These are phyloP conservation scores for Centropus bengalensis DNA, from an alignment of 2,113 vertebrate genomes.

Conservation along the genomic window DNA sequence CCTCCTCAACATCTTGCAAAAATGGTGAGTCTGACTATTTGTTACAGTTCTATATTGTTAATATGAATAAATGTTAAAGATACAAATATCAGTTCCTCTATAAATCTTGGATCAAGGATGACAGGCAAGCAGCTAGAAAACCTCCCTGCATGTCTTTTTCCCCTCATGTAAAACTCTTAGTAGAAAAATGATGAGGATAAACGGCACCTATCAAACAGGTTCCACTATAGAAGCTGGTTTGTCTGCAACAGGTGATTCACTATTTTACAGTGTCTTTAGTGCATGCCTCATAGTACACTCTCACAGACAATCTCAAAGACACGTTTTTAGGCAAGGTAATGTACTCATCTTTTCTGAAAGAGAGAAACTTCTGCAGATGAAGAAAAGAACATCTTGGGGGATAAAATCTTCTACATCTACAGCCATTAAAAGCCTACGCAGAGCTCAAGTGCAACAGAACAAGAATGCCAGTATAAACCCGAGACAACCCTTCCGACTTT, in stretches of 20 bases:
- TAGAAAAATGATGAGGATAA: conserved; percentile 65
- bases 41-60: not conserved
- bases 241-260: conserved; percentile 54
- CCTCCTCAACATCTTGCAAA: not conserved
- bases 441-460: not conserved
- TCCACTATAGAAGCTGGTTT: conserved; percentile 50
- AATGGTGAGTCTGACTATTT: not conserved
- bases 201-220: conserved; percentile 56
- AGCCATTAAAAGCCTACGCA: not conserved
- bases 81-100: conserved; percentile 44
- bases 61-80: conserved; percentile 49
- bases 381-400: not conserved
- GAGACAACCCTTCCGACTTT: not conserved
- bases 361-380: conserved; percentile 6
- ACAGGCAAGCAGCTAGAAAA: conserved; percentile 18
- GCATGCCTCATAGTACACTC: conserved; percentile 11
- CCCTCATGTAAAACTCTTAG: conserved; percentile 34
- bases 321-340: conserved; percentile 42
- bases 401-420: not conserved
- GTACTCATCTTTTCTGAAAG: not conserved
- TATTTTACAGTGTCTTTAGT: conserved; percentile 60
- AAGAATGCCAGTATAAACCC: not conserved
- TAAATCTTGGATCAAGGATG: conserved; percentile 54
- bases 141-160: conserved; percentile 16
- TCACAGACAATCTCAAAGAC: conserved; percentile 55